These are phyloP conservation scores for Drosophila trapezifrons DNA, from an alignment of 1,140 invertebrate species.

Conservation along the genomic window DNA sequence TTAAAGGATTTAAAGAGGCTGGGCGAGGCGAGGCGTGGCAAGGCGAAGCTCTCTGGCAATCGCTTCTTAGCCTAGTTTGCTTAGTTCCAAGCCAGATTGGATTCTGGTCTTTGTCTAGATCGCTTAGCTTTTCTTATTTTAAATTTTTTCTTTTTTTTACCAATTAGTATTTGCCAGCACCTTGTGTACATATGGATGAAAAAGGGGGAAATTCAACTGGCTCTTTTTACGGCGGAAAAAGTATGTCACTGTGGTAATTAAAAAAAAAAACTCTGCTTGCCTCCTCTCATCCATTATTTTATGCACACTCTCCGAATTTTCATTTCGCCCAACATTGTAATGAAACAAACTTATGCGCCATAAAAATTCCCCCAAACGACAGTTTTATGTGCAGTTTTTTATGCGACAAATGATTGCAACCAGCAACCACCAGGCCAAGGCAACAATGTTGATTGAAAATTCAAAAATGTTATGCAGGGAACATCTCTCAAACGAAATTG, in stretches of 20 bases:
- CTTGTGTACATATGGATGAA: not conserved
- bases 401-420: conserved; percentile 29
- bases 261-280: conserved; percentile 19
- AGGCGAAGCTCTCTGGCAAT: not conserved
- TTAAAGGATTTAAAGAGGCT: conserved; percentile 44
- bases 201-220: conserved; percentile 5
- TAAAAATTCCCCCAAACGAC: conserved; percentile 25
- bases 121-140: not conserved
- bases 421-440: not conserved
- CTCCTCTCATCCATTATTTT: conserved; percentile 9
- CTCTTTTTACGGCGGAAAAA: conserved; percentile 11
- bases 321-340: conserved; percentile 30
- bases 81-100: conserved; percentile 12
- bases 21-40: too few relatives aligned
- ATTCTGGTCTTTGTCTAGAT: not conserved
- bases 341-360: conserved; percentile 33
- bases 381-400: conserved; percentile 38
- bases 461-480: not conserved
- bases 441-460: conserved; percentile 21
- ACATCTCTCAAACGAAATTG: not conserved
- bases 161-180: conserved; percentile 19
- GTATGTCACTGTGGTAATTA: conserved; percentile 42
- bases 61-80: conserved; percentile 31
- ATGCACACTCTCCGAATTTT: conserved; percentile 14
- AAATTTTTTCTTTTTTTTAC: not conserved